A percentile compares a stretch with the other conserved stretches of the same genome.
Evolutionary conservation across 2,888 invertebrate species (phyloP).

Genomic region (Hyppa rectilinea): DNA sequence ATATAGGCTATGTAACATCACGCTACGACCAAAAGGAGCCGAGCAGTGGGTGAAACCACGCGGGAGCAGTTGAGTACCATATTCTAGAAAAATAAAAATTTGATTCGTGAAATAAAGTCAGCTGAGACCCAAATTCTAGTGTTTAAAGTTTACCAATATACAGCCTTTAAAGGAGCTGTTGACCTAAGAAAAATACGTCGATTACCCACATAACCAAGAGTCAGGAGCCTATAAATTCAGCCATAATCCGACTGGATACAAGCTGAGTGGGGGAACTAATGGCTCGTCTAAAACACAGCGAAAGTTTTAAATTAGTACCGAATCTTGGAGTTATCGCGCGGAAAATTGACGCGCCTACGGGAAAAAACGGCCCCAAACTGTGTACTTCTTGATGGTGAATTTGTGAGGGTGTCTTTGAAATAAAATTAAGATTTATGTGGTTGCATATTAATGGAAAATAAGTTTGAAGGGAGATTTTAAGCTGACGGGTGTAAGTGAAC

Average conservation of each 20-base stretch:
- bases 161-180: background rate
- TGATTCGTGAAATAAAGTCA: background rate
- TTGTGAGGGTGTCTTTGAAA: constrained; percentile 23
- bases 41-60: too few relatives aligned
- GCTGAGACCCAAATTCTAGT: background rate
- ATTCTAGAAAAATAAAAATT: too few relatives aligned
- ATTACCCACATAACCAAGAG: constrained; percentile 36
- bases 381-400: constrained; percentile 36
- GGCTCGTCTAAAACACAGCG: constrained; percentile 68
- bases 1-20: too few relatives aligned
- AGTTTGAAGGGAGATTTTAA: background rate
- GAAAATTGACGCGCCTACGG: constrained; percentile 74
- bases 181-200: background rate
- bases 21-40: too few relatives aligned
- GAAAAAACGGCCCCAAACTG: constrained; percentile 61
- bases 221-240: constrained; percentile 51
- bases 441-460: background rate
- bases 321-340: constrained; percentile 77
- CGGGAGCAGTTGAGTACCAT: too few relatives aligned
- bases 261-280: constrained; percentile 66
- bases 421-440: constrained; percentile 29
- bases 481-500: background rate
- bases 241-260: constrained; percentile 62
- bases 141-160: background rate
- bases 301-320: constrained; percentile 81